Evolutionary conservation across 1,140 invertebrate genomes (phyloP), one percentile per base, ranked within the genome.

Genomic region (Scaptomyza montana): DNA sequence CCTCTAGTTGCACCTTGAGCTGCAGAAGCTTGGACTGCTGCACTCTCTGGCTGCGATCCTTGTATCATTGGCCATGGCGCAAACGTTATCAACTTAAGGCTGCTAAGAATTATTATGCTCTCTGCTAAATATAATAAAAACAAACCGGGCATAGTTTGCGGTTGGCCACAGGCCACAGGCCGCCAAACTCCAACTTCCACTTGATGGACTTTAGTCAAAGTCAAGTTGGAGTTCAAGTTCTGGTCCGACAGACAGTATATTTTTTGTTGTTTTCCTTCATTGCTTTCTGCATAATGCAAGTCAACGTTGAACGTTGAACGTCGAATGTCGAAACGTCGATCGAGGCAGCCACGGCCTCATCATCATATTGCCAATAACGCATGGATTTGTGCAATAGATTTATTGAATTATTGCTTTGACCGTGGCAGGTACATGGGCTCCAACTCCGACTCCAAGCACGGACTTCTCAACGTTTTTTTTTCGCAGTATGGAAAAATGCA

Each of bases 91-190:
- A 84, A 77, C 77, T 82, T 85, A 69, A 85, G 65, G 74, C 69
- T 64, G 56, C 64, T 47, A 87, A 90, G 87, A 90, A 90, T 90
- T 90, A 90, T 90, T 90, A 89, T 89, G 86, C 85, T 89, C 73
- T 89, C 85, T 74, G 86, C 78, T 89, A 89, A 89, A 89, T 89
- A 85, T 89, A 89, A 89, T 89, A 89, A 89, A 90, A 90, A 90
- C 72, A 90, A 90, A 81, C 81, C 71, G 65, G 51, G 51, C 71
- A 74, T 62, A 74, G 66, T 74, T 69, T 67, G 70, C 50, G 64
- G 70, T 73, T 73, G 64, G 66, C 66, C 82, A 75, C 75, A 89
- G 64, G 66, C 66, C 82, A 75, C 75, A 89, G 80, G 76, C 82
- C 64, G 76, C 82, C 64, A 67, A 67, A 67, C 55, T 69, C 60